Conservation (phyloP, 2,113 vertebrate species). For the Chunga burmeisteri region DNA sequence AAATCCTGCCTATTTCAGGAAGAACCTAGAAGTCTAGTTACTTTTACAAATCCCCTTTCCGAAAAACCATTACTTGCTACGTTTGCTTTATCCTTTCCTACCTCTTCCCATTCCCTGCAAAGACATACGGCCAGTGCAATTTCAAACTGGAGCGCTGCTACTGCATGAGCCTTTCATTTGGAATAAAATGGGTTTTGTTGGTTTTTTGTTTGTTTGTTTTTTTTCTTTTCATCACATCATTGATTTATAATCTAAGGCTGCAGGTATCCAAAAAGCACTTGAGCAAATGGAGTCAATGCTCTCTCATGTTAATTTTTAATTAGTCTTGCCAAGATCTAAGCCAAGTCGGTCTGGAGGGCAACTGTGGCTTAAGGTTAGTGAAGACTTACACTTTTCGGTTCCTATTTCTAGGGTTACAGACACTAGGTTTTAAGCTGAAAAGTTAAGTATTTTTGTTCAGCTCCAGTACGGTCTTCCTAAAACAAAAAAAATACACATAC, state of each 20-base stretch:
- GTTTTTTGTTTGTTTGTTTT: too few species aligned
- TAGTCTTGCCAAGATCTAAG: neutral
- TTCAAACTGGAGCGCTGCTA: neutral
- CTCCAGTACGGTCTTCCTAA: neutral
- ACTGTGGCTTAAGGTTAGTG: neutral
- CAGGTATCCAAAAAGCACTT: constrained; percentile 51
- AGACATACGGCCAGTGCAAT: constrained; percentile 1
- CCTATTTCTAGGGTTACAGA: neutral
- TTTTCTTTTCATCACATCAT: neutral
- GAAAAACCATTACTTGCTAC: neutral
- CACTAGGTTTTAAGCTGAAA: neutral
- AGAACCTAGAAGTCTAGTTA: constrained; percentile 52
- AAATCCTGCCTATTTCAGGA: constrained; percentile 53
- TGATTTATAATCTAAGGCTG: constrained; percentile 39
- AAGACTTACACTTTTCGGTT: neutral
- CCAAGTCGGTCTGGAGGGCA: neutral
- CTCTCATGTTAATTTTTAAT: neutral
- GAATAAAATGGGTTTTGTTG: neutral
- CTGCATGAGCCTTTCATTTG: neutral
- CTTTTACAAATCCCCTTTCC: neutral
- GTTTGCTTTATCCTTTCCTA: constrained; percentile 3
- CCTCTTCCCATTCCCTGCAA: neutral
- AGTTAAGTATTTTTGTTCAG: neutral
- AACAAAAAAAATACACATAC: neutral
- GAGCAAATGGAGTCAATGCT: neutral